Evolutionary conservation across 2,888 invertebrate genomes (phyloP).

Genomic region (Melipona beecheii): DNA sequence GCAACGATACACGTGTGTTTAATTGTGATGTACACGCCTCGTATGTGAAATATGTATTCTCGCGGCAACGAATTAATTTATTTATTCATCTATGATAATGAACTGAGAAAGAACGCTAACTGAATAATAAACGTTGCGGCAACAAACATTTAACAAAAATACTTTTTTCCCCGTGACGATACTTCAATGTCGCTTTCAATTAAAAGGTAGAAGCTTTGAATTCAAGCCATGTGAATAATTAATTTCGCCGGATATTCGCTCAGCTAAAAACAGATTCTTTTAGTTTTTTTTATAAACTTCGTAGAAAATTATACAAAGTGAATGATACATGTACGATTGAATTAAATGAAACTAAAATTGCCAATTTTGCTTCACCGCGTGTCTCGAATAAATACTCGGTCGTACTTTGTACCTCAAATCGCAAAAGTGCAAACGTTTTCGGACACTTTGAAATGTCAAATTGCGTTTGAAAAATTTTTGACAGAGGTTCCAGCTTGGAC

Average conservation of each 20-base stretch:
- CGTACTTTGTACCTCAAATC: too few relatives aligned
- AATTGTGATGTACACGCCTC: not conserved
- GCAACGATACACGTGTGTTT: not conserved
- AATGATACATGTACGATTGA: not conserved
- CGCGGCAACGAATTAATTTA: not conserved
- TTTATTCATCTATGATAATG: not conserved
- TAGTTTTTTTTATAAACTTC: not conserved
- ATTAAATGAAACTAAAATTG: too few relatives aligned
- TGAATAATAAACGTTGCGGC: not conserved
- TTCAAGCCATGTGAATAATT: not conserved
- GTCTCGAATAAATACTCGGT: too few relatives aligned
- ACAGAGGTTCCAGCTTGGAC: too few relatives aligned
- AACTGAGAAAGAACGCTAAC: not conserved
- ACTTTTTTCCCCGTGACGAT: too few relatives aligned
- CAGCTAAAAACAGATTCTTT: not conserved
- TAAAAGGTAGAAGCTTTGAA: too few relatives aligned
- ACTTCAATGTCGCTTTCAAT: not conserved
- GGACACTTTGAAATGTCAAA: too few relatives aligned
- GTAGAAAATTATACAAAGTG: not conserved
- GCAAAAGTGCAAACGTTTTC: too few relatives aligned
- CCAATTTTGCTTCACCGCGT: too few relatives aligned
- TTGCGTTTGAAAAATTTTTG: too few relatives aligned
- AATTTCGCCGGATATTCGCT: not conserved
- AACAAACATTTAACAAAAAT: too few relatives aligned
- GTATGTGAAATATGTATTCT: not conserved